Evolutionary conservation across 2,888 invertebrate species (phyloP).

Genomic region (Drosophila recens): DNA sequence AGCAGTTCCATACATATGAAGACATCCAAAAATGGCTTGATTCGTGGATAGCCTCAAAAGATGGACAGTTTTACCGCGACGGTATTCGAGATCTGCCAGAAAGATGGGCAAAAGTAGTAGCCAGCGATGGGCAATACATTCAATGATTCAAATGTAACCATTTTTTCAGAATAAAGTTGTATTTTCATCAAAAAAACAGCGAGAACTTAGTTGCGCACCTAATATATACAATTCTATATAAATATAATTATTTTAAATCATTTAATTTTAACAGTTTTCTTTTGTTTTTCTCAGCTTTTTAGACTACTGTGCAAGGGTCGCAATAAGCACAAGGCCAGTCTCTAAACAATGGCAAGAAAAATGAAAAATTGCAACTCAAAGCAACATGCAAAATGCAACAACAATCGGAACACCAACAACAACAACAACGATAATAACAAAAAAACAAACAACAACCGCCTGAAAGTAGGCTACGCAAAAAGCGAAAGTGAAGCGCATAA

Average conservation of each 20-base stretch:
- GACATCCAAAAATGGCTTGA: too few species aligned
- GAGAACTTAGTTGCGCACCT: too few species aligned
- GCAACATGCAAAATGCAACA: conserved; percentile 36
- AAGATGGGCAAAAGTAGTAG: too few species aligned
- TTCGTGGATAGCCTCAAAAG: too few species aligned
- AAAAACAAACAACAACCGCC: conserved; percentile 2
- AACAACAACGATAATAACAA: conserved; percentile 9
- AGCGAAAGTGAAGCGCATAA: conserved; percentile 43
- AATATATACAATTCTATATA: background rate
- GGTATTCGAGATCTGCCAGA: too few species aligned
- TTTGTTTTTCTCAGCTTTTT: background rate
- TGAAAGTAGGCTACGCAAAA: conserved; percentile 44
- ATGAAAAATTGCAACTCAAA: conserved; percentile 25
- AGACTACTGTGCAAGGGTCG: conserved; percentile 22
- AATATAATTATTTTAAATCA: background rate
- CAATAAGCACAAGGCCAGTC: conserved; percentile 71
- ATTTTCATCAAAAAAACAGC: too few species aligned
- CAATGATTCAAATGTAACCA: too few species aligned
- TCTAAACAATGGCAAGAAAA: conserved; percentile 39
- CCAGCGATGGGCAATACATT: too few species aligned
- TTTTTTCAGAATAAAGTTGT: too few species aligned
- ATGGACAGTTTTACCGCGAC: too few species aligned
- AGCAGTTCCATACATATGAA: too few species aligned
- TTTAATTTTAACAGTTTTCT: background rate
- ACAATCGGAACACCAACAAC: conserved; percentile 28